Evolutionary conservation across 2,113 vertebrate species (phyloP), one percentile per base, ranked within the genome.

Genomic region (Mugil cephalus): DNA sequence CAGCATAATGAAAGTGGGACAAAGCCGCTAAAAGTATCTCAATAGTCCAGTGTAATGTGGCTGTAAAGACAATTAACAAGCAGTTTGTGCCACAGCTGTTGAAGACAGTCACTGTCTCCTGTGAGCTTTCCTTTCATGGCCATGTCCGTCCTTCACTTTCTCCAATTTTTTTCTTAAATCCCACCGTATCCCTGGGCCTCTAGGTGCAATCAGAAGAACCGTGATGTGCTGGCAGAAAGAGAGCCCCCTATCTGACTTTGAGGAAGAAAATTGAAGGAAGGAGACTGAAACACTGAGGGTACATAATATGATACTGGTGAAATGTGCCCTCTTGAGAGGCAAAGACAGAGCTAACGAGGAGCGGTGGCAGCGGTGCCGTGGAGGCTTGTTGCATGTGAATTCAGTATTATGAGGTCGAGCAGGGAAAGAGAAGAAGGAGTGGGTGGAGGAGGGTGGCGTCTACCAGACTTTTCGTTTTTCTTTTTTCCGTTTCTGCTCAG

Each of bases 311-410:
- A 89, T 64, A 66, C 65, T 60, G 64, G 75, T 66, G 77, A 89
- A 87, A 74, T 53, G 30, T 0, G 1, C 55, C 47, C 36, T 64
- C 60, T 51, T 71, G 39, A 55, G 55, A 75, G 40, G 77, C 74
- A 82, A 78, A 86, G 85, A 48, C 13, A 10, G 35, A 51, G 60
- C 78, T 89, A 89, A 88, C 83, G 83, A 88, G 71, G 79, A 80
- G 54, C 50, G 56, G 67, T 65, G 71, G 68, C 63, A 53, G 9
- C 38, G 72, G 71, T 72, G 85, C 67, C 43, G 64, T 63, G 67
- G 62, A 48, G 63, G 65, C 71, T 56, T 51, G 79, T 70, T 77
- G 74, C 74, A 80, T 73, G 71, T 76, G 79, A 83, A 74, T 60
- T 56, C 47, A 54, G 74, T 77, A 78, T 83, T 88, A 82, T 61